Conservation (phyloP, 2,113 vertebrate species). For the Hippocampus comes region DNA sequence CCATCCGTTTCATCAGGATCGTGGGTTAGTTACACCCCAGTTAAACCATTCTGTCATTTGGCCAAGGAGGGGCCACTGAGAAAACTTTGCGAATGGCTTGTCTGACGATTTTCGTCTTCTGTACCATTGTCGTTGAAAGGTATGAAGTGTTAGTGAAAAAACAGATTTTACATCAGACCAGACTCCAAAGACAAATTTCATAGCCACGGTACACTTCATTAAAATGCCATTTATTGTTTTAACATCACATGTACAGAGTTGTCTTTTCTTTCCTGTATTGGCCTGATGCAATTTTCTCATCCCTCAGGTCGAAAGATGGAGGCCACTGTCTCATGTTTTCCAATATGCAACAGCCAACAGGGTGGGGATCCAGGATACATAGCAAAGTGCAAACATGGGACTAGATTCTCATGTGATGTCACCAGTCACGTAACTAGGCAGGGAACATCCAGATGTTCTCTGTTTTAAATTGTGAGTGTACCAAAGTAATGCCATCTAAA, state of each 20-base stretch:
- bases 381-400: conserved; percentile 40
- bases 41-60: no score
- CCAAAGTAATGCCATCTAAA: not conserved
- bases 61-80: no score
- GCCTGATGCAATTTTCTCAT: conserved; percentile 5
- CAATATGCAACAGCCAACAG: conserved; percentile 31
- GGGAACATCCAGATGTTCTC: conserved; percentile 42
- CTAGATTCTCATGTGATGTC: conserved; percentile 49
- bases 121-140: no score
- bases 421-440: conserved; percentile 39
- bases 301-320: conserved; percentile 9
- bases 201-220: no score
- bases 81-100: no score
- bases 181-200: no score
- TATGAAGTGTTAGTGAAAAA: no score
- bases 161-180: no score
- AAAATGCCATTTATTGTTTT: no score
- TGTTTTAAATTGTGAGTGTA: conserved; percentile 10
- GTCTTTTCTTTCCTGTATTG: not conserved
- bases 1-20: not conserved
- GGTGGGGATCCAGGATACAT: conserved; percentile 40
- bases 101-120: no score
- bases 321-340: conserved; percentile 28
- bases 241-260: not conserved
- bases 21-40: no score